phyloP scores from a whole-genome alignment of 2,113 vertebrate species.

The Podarcis raffonei region DNA sequence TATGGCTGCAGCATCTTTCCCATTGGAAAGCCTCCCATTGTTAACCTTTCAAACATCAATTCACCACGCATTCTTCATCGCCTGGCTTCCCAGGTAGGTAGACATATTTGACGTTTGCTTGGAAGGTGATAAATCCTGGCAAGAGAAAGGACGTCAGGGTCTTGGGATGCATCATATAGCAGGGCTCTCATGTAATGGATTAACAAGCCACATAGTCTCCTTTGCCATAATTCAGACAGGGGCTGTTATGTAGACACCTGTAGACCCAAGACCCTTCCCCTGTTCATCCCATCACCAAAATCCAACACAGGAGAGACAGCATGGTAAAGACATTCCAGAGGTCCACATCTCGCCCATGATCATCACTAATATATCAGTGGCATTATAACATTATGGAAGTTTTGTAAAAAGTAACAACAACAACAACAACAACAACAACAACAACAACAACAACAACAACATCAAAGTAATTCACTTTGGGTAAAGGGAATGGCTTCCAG shows the following conservation, averaged over 20 bases:
- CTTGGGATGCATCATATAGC: background rate
- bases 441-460: too few relatives aligned
- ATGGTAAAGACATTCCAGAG: background rate
- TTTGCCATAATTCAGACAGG: background rate
- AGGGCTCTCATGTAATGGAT: background rate
- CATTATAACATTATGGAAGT: background rate
- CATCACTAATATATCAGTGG: background rate
- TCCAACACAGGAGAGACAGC: background rate
- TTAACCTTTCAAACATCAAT: slow-evolving; percentile 36
- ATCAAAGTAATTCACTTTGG: background rate
- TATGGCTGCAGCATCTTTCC: slow-evolving; percentile 8
- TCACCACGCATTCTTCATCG: background rate
- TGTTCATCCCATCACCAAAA: background rate
- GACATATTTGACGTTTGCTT: background rate
- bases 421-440: accelerated
- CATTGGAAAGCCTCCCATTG: slow-evolving; percentile 1
- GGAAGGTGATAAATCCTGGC: background rate
- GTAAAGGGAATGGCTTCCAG: background rate
- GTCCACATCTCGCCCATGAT: background rate
- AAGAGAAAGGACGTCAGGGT: background rate
- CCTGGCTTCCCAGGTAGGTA: background rate
- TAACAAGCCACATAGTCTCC: background rate
- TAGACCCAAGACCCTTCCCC: too few relatives aligned
- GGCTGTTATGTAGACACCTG: background rate
- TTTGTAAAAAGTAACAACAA: background rate